Percentiles rank a stretch among this genome's conserved stretches.
Evolutionary conservation across 35 echinoderm and acorn worm species (phyloP).

Genomic region (Heliocidaris tuberculata): DNA sequence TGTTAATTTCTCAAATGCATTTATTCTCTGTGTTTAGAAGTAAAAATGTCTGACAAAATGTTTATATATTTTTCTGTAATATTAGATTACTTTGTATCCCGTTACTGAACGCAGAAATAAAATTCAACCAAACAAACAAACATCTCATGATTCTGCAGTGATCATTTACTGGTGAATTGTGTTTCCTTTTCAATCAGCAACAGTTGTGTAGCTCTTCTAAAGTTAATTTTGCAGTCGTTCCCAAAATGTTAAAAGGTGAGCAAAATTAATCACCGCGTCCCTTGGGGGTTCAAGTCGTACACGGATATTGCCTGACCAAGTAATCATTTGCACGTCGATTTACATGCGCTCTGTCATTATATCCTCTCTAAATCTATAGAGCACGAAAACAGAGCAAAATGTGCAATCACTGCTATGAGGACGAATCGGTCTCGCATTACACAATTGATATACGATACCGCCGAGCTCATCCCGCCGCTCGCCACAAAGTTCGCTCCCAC

Average conservation of each 20-base stretch:
- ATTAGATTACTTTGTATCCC: too few relatives aligned
- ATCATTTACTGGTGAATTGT: neutral
- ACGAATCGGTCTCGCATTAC: neutral
- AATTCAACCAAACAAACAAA: too few relatives aligned
- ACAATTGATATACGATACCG: neutral
- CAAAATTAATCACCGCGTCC: neutral
- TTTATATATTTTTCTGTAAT: too few relatives aligned
- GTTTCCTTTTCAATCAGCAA: neutral
- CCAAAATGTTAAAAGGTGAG: neutral
- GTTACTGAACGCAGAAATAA: too few relatives aligned
- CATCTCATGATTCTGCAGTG: too few relatives aligned
- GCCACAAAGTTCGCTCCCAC: neutral
- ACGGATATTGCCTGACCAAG: neutral
- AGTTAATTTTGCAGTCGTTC: neutral
- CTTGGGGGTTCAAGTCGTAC: neutral
- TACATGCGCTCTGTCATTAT: neutral
- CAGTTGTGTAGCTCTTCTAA: neutral
- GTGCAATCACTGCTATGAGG: neutral
- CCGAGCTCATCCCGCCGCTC: neutral
- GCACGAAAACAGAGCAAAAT: neutral
- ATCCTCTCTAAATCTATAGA: neutral
- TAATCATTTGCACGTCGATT: neutral
- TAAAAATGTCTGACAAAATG: too few relatives aligned
- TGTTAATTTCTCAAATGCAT: too few relatives aligned
- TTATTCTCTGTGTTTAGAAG: too few relatives aligned